phyloP scores from a whole-genome alignment of 2,888 invertebrate species.

The Troides helena region DNA sequence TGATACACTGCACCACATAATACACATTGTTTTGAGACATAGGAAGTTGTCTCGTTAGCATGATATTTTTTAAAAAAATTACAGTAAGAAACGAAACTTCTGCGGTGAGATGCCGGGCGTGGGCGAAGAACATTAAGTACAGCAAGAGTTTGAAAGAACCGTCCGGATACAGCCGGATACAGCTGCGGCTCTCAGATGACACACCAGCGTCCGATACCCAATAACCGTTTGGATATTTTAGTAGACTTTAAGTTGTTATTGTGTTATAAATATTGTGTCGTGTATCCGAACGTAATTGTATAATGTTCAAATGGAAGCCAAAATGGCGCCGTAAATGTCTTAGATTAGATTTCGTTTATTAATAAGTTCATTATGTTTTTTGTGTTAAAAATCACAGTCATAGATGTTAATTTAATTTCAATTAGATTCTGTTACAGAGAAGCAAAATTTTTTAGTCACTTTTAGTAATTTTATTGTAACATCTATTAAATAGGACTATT shows the following conservation, averaged over 20 bases:
- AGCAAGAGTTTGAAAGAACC: constrained; percentile 66
- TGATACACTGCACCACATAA: too few relatives aligned
- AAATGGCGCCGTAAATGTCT: too few relatives aligned
- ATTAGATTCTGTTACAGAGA: too few relatives aligned
- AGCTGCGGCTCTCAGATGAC: constrained; percentile 43
- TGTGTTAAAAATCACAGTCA: too few relatives aligned
- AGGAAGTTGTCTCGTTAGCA: too few relatives aligned
- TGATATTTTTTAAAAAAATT: constrained; percentile 32
- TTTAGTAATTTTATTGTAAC: too few relatives aligned
- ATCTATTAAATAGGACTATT: too few relatives aligned
- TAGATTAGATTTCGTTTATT: too few relatives aligned
- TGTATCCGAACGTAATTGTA: background rate
- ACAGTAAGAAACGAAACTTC: constrained; percentile 48
- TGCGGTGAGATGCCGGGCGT: constrained; percentile 80
- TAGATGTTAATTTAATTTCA: too few relatives aligned
- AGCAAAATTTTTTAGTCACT: too few relatives aligned
- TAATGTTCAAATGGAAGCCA: background rate
- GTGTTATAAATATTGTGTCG: background rate
- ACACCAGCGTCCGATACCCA: background rate
- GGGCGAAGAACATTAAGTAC: constrained; percentile 85
- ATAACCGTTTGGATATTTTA: background rate
- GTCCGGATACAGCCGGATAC: constrained; percentile 62
- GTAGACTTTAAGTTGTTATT: background rate
- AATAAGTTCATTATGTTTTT: too few relatives aligned
- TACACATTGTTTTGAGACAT: too few relatives aligned